A percentile compares a stretch with the other conserved stretches of the same genome.
Conservation (phyloP, 2,113 vertebrate genomes). For the Ceyx margarethae region DNA sequence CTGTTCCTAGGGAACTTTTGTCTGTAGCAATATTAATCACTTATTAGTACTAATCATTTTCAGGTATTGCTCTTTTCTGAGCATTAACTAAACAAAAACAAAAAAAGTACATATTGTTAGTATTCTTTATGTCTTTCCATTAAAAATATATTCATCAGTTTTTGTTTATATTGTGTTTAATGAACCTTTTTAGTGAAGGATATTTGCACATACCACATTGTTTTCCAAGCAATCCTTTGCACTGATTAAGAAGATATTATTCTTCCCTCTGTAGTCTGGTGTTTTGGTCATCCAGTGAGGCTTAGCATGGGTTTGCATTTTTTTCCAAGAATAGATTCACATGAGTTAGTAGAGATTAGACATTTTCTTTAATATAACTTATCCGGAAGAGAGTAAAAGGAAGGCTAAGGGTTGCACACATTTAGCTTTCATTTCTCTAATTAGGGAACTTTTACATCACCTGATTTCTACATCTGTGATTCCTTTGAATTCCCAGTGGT, state of each 20-base stretch:
- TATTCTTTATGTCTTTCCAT: neutral
- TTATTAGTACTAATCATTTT: neutral
- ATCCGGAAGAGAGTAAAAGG: neutral
- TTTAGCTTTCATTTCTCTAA: slow-evolving; percentile 6
- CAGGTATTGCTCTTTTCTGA: neutral
- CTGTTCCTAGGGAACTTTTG: neutral
- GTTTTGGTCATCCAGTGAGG: neutral
- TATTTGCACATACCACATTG: neutral
- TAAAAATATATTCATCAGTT: neutral
- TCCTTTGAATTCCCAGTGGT: neutral
- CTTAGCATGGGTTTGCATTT: neutral
- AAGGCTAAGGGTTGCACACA: neutral
- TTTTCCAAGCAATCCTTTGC: slow-evolving; percentile 24
- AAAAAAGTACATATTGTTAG: neutral
- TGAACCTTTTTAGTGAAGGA: neutral
- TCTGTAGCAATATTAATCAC: neutral
- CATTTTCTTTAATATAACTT: neutral
- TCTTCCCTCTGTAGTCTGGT: neutral
- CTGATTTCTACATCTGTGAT: neutral
- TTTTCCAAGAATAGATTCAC: neutral
- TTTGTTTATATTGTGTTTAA: neutral
- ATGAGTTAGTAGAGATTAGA: neutral
- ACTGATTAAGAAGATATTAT: slow-evolving; percentile 8
- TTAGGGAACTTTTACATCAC: neutral
- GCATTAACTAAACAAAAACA: neutral